phyloP scores from a whole-genome alignment of 2,888 invertebrate genomes.

The Steromphala cineraria region DNA sequence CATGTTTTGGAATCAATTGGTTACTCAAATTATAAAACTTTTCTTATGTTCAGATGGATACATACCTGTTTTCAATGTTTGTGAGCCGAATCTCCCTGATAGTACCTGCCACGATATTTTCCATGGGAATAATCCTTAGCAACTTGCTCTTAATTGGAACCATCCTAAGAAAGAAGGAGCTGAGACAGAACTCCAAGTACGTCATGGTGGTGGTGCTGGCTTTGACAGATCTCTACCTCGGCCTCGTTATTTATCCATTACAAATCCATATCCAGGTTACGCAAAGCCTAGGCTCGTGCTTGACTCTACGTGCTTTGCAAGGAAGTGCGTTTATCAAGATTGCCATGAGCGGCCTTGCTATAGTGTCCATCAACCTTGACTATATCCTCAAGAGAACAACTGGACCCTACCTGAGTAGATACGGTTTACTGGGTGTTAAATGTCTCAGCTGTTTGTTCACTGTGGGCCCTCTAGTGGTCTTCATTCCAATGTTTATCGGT shows the following conservation, averaged over 20 bases:
- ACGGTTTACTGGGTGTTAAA: background rate
- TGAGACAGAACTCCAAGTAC: conserved; percentile 9
- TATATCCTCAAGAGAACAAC: background rate
- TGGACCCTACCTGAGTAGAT: background rate
- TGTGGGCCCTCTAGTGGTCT: background rate
- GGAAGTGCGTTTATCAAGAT: background rate
- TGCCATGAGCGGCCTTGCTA: background rate
- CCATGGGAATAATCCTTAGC: background rate
- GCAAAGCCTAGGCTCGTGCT: background rate
- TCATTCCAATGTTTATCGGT: background rate
- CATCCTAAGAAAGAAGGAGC: background rate
- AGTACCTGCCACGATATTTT: background rate
- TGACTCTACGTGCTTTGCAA: background rate
- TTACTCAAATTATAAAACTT: no score
- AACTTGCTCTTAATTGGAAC: background rate
- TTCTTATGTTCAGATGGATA: background rate
- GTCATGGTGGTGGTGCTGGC: background rate
- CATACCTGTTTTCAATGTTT: background rate
- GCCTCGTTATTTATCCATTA: background rate
- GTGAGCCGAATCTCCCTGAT: background rate
- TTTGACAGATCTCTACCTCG: background rate
- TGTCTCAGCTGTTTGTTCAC: background rate
- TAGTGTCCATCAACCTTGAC: background rate
- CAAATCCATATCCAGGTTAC: background rate
- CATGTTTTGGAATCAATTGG: no score